Conservation (phyloP, 1,140 invertebrate species). For the Copidosoma floridanum region DNA sequence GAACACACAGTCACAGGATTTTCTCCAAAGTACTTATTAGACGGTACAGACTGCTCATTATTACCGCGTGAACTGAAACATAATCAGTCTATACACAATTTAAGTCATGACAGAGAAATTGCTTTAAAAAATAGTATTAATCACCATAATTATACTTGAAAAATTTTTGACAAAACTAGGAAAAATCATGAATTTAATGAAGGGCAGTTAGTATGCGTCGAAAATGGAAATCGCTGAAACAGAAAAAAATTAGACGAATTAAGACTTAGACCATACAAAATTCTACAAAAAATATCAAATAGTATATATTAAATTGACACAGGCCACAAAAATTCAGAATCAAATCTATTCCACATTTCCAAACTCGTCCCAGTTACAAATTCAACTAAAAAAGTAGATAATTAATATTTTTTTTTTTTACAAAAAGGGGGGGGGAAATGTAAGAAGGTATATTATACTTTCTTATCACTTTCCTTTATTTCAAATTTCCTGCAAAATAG, state of each 20-base stretch:
- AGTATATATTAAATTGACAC: conserved; percentile 32
- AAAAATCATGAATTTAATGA: conserved; percentile 27
- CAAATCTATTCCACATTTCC: conserved; percentile 33
- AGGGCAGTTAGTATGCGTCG: conserved; percentile 31
- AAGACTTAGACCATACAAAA: conserved; percentile 31
- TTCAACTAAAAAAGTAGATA: no score
- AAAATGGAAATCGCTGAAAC: conserved; percentile 36
- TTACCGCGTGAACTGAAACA: conserved; percentile 17
- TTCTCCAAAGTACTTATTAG: conserved; percentile 20
- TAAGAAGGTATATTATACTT: no score
- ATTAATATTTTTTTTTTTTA: no score
- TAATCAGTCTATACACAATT: conserved; percentile 20
- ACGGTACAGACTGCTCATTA: neutral
- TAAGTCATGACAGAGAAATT: no score
- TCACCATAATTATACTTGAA: conserved; percentile 31
- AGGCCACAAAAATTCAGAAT: conserved; percentile 32
- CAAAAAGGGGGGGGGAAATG: no score
- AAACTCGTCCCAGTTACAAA: conserved; percentile 29
- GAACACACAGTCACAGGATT: no score
- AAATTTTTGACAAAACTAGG: conserved; percentile 29
- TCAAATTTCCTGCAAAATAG: no score
- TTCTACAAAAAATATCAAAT: conserved; percentile 33
- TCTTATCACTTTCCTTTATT: no score
- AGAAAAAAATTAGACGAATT: conserved; percentile 37
- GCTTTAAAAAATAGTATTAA: conserved; percentile 26